These are phyloP conservation scores for Polylopha cassiicola DNA, from an alignment of 2,888 invertebrate species.

Conservation along the genomic window DNA sequence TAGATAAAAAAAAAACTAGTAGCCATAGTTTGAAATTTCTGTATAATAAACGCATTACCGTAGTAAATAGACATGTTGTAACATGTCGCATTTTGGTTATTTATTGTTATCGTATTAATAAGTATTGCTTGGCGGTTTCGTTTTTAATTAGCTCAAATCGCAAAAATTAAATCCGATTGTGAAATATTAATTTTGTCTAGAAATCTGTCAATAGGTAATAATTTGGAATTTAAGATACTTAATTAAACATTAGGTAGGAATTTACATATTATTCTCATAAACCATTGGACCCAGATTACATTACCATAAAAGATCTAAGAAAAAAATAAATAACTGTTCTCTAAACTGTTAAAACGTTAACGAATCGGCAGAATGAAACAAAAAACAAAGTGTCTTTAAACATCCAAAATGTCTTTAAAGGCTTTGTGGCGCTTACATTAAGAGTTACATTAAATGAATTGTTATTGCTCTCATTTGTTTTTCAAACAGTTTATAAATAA, in stretches of 20 bases:
- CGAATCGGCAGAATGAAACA: slow-evolving; percentile 38
- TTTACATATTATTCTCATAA: background rate
- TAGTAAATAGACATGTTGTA: too few species aligned
- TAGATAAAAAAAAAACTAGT: slow-evolving; percentile 19
- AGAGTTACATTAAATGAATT: slow-evolving; percentile 26
- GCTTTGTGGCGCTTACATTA: slow-evolving; percentile 32
- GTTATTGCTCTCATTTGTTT: background rate
- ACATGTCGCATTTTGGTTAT: slow-evolving; percentile 15
- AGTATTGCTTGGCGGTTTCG: slow-evolving; percentile 11
- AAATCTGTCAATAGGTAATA: too few species aligned
- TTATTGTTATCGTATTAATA: slow-evolving; percentile 16
- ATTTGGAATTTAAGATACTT: too few species aligned
- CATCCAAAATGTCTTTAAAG: slow-evolving; percentile 25
- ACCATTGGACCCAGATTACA: slow-evolving; percentile 3
- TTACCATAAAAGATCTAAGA: too few species aligned
- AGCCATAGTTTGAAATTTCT: slow-evolving; percentile 4
- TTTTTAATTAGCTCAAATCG: too few species aligned
- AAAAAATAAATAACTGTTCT: slow-evolving; percentile 16
- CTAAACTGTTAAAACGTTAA: slow-evolving; percentile 22
- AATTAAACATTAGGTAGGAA: too few species aligned
- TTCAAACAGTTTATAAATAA: slow-evolving; percentile 27
- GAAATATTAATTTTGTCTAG: too few species aligned
- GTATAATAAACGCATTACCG: slow-evolving; percentile 15
- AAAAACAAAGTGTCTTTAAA: background rate
- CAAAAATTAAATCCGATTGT: too few species aligned